Evolutionary conservation across 2,888 invertebrate species (phyloP).

Genomic region (Dolomedes plantarius): DNA sequence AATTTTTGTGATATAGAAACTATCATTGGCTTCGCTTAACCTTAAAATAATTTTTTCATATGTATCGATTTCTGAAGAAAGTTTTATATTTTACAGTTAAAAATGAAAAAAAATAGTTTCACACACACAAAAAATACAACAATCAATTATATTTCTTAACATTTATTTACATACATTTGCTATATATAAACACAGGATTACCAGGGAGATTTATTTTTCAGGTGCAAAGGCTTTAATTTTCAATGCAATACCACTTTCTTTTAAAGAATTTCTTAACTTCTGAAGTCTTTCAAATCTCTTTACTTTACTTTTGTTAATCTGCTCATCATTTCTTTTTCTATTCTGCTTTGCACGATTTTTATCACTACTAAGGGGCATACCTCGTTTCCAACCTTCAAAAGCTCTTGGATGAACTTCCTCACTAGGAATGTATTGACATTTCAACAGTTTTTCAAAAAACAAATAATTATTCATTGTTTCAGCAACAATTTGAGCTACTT

Average conservation of each 20-base stretch:
- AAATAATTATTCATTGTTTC: slow-evolving; percentile 98
- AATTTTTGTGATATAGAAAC: no score
- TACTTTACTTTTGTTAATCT: slow-evolving; percentile 25
- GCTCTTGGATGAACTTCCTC: slow-evolving; percentile 31
- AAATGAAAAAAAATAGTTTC: no score
- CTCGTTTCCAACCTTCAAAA: slow-evolving; percentile 32
- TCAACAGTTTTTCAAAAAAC: slow-evolving; percentile 93
- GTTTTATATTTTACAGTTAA: no score
- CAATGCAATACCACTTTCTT: slow-evolving; percentile 40
- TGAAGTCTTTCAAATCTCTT: slow-evolving; percentile 17
- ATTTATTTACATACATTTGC: no score
- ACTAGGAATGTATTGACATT: slow-evolving; percentile 80
- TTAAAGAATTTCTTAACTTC: slow-evolving; percentile 21
- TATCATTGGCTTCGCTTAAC: no score
- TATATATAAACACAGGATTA: no score
- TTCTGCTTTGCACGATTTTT: slow-evolving; percentile 13
- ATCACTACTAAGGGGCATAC: background rate
- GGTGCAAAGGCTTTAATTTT: slow-evolving; percentile 29
- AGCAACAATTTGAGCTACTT: slow-evolving; percentile 94
- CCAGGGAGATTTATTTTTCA: no score
- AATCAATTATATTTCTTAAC: no score
- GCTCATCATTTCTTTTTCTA: background rate
- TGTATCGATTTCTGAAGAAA: no score
- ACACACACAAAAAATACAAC: no score
- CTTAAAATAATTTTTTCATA: no score